A percentile compares a stretch with the other conserved stretches of the same genome.
phyloP scores from a whole-genome alignment of 2,888 invertebrate species.

The Erynnis tages region DNA sequence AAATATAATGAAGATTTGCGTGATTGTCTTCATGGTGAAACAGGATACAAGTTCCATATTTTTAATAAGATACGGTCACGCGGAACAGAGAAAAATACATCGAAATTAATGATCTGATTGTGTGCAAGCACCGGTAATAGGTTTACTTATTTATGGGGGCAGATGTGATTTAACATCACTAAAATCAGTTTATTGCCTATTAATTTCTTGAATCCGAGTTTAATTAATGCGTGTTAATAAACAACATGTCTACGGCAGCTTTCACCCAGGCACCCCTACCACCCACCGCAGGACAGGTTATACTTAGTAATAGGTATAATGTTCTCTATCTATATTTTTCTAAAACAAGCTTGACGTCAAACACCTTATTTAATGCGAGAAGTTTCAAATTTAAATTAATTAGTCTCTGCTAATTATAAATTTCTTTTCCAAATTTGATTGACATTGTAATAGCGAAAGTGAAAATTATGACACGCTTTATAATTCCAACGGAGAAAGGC shows the following conservation, averaged over 20 bases:
- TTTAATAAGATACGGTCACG: too few species aligned
- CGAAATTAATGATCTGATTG: slow-evolving; percentile 9
- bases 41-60: slow-evolving; percentile 33
- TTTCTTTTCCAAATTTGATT: slow-evolving; percentile 66
- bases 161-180: slow-evolving; percentile 15
- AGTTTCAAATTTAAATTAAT: slow-evolving; percentile 55
- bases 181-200: slow-evolving; percentile 6
- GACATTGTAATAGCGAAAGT: slow-evolving; percentile 72
- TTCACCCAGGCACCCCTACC: slow-evolving; percentile 12
- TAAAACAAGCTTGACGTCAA: neutral
- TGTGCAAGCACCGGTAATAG: neutral
- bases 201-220: slow-evolving; percentile 4
- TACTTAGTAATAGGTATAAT: neutral
- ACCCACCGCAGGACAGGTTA: neutral
- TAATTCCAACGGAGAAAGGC: slow-evolving; percentile 72
- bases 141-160: slow-evolving; percentile 4
- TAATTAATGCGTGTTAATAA: slow-evolving; percentile 6
- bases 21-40: slow-evolving; percentile 29
- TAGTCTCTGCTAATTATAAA: slow-evolving; percentile 60
- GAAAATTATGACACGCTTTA: slow-evolving; percentile 70
- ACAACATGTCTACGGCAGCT: neutral
- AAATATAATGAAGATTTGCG: slow-evolving; percentile 62
- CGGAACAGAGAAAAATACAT: neutral
- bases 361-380: slow-evolving; percentile 35
- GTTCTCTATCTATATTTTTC: neutral